phyloP scores from a whole-genome alignment of 2,888 invertebrate species.

The Spisula subtruncata region DNA sequence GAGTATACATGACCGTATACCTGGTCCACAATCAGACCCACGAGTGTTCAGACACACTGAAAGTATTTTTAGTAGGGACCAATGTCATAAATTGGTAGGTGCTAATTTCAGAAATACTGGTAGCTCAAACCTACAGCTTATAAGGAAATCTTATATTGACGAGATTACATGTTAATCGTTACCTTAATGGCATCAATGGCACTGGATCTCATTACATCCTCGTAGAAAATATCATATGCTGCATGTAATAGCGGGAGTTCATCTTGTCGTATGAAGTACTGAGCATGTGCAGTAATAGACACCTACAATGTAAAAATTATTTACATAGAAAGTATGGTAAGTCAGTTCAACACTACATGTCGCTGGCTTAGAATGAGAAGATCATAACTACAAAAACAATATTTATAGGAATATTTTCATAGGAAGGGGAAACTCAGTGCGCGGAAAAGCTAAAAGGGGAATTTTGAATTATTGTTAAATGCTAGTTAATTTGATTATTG shows the following conservation, averaged over 20 bases:
- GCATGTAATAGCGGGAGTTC: slow-evolving; percentile 80
- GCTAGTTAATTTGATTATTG: no score
- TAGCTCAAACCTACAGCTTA: no score
- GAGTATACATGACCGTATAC: not conserved
- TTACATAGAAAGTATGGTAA: no score
- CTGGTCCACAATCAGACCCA: not conserved
- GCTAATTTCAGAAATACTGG: no score
- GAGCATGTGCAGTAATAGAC: slow-evolving; percentile 76
- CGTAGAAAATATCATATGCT: slow-evolving; percentile 81
- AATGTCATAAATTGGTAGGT: not conserved
- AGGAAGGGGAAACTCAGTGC: no score
- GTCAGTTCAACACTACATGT: not conserved
- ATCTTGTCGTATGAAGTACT: slow-evolving; percentile 83
- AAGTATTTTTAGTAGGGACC: not conserved
- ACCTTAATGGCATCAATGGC: slow-evolving; percentile 85
- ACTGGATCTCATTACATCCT: slow-evolving; percentile 80
- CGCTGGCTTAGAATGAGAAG: no score
- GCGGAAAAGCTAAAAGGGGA: no score
- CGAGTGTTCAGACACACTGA: not conserved
- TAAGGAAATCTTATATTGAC: no score
- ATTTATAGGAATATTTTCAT: no score
- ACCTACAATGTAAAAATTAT: slow-evolving; percentile 76
- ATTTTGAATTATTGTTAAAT: no score
- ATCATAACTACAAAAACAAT: no score
- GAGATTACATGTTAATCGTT: not conserved